Base-by-base conservation (phyloP, 53 echinoderm and acorn worm species). In the Glandiceps talaboti region DNA sequence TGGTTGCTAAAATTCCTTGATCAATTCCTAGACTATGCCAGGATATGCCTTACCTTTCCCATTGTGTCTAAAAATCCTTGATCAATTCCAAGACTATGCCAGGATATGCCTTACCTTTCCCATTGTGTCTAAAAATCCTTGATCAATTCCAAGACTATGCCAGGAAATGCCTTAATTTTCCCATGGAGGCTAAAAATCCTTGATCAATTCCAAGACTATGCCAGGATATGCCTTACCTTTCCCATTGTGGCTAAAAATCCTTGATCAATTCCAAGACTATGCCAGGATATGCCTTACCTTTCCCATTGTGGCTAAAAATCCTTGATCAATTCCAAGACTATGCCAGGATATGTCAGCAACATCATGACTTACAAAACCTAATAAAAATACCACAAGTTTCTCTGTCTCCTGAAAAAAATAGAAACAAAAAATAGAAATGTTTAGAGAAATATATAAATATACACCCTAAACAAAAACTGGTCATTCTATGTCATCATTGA, bases 311-410 rank as follows among this genome's bases (percentile, higher is more conserved):
- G 81, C 77, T 33, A 91, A 84, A 74, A 91, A 91, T 28, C 91
- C 91, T 75, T 91, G 88, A 74, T 88, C 86, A 25, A 91, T 91
- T 14, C 91, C 91, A 0, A 91, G 86, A 32, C 91, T 91, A 29
- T 91, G 91, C 91, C 91, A 91, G 1, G 91, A 88, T 0, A 91
- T 83, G 30, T 91, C 91, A 0, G 91, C 91, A 27, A 91, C 91
- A 72, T 91, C 88, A 76, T 91, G 91, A 0, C 88, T 88, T 1
- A 83, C 88, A 76, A 91, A 91, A 10, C 91, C 91, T 75, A 91
- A 81, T 80, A 91, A 79, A 79, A 91, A 91, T 14, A 91, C 91
- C 27, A 90, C 87, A 74, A 90, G 74, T 85, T 91, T 91, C 76
- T 81, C 82, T 0, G 91, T 85, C 32, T 85, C 91, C 91, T 91